These are phyloP conservation scores for Coracias cyanogaster DNA, from an alignment of 2,797 vertebrate species.

Conservation along the genomic window DNA sequence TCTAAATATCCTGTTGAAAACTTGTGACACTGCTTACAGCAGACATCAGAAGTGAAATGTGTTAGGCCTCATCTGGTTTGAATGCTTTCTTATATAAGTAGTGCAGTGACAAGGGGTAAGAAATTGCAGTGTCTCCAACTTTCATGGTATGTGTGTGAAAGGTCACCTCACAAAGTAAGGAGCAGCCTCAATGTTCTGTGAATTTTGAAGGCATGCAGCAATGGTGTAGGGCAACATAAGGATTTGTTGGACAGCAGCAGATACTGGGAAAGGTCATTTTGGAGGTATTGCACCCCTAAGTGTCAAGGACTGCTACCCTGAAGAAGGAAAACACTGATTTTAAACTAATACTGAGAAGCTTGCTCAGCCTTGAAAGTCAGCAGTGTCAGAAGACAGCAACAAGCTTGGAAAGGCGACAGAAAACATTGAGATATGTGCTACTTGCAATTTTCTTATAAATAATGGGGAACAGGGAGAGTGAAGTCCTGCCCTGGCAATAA, in stretches of 20 bases:
- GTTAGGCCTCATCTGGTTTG: background rate
- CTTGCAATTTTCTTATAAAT: background rate
- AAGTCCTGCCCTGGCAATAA: background rate
- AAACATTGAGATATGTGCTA: background rate
- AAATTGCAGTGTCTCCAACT: background rate
- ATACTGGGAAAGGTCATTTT: background rate
- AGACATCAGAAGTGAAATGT: background rate
- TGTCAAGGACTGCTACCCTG: background rate
- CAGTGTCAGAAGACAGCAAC: background rate
- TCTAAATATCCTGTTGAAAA: background rate
- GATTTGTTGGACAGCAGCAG: background rate
- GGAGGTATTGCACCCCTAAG: background rate
- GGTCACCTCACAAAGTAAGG: background rate
- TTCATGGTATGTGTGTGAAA: background rate
- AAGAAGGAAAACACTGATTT: background rate
- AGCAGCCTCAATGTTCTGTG: background rate
- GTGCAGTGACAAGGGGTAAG: background rate
- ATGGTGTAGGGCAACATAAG: rapidly evolving
- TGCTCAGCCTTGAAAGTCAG: background rate
- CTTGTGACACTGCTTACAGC: background rate
- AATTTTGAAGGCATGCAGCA: background rate
- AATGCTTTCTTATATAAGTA: background rate
- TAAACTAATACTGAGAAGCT: background rate
- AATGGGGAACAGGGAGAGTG: background rate
- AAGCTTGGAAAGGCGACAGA: background rate